Conservation (phyloP, 2,797 vertebrate genomes). For the Cossypha heuglini region DNA sequence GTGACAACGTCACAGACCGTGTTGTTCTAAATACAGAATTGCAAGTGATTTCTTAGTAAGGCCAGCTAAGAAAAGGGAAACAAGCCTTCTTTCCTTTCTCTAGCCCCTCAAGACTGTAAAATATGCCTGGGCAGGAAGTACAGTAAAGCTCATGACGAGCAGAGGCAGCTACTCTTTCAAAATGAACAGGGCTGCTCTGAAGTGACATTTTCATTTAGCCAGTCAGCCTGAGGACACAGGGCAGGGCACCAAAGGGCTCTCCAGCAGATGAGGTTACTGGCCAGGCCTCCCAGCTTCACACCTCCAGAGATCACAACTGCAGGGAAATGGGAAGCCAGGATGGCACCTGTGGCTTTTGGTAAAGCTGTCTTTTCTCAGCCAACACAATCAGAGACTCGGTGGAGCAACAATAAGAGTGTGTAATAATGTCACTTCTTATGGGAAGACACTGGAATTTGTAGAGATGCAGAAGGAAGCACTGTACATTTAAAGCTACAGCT, state of each 20-base stretch:
- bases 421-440: not conserved
- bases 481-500: not conserved
- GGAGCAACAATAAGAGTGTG: accelerated
- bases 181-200: not conserved
- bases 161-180: conserved; percentile 9
- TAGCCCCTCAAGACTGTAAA: not conserved
- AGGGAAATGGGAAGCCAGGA: not conserved
- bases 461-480: not conserved
- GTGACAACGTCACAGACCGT: not conserved
- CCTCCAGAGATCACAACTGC: not conserved
- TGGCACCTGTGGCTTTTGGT: not conserved
- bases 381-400: not conserved
- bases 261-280: not conserved
- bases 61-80: conserved; percentile 15
- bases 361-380: not conserved
- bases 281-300: not conserved
- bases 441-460: not conserved
- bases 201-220: not conserved
- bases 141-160: conserved; percentile 2
- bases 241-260: not conserved
- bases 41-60: conserved; percentile 18
- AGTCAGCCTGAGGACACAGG: not conserved
- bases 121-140: conserved; percentile 18
- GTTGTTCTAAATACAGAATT: not conserved
- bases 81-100: not conserved